phyloP scores from a whole-genome alignment of 2,888 invertebrate genomes.

The Pristionchus entomophagus region DNA sequence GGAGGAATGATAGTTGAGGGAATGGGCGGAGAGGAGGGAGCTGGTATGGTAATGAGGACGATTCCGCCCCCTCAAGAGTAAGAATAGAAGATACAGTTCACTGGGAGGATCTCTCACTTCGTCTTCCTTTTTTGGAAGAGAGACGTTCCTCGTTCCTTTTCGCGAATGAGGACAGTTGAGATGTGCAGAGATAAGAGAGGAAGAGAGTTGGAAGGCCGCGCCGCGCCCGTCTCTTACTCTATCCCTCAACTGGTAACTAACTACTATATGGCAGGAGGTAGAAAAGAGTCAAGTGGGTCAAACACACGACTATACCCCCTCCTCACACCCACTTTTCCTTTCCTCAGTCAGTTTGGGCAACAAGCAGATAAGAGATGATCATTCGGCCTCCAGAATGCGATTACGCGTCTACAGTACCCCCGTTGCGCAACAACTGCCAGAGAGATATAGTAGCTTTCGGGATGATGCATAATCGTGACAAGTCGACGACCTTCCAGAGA shows the following conservation, averaged over 20 bases:
- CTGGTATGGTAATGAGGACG: conserved; percentile 43
- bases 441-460: conserved; percentile 12
- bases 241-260: conserved; percentile 42
- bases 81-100: background rate
- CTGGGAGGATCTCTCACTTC: conserved; percentile 29
- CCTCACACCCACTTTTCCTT: background rate
- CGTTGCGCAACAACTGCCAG: background rate
- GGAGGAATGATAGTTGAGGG: conserved; percentile 36
- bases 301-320: background rate
- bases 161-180: conserved; percentile 40
- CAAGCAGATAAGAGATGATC: conserved; percentile 23
- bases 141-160: conserved; percentile 39
- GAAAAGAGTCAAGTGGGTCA: conserved; percentile 43
- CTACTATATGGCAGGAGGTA: conserved; percentile 42
- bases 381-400: conserved; percentile 22
- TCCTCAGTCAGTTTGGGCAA: no score
- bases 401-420: background rate
- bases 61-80: background rate
- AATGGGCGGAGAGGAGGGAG: background rate
- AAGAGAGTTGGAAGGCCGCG: conserved; percentile 35
- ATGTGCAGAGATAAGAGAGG: conserved; percentile 37
- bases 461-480: background rate
- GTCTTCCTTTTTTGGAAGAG: background rate
- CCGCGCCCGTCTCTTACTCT: conserved; percentile 35
- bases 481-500: conserved; percentile 21